Conservation (phyloP, 2,797 vertebrate species). For the Kryptolebias ocellatus region DNA sequence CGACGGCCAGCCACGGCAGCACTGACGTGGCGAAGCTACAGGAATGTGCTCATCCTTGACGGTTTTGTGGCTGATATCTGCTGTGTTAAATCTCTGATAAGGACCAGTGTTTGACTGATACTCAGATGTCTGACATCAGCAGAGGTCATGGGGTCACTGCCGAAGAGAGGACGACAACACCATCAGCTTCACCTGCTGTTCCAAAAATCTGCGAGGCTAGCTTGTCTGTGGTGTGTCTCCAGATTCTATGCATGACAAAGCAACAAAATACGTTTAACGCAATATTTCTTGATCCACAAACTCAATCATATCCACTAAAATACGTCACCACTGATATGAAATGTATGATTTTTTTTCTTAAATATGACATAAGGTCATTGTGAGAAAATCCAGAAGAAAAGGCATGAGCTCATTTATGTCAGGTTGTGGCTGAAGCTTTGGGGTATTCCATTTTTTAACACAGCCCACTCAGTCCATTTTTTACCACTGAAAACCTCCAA, state of each 20-base stretch:
- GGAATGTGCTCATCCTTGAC: slow-evolving; percentile 69
- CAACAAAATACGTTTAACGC: slow-evolving; percentile 2
- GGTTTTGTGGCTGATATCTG: slow-evolving; percentile 18
- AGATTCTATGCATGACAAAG: slow-evolving; percentile 60
- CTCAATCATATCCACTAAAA: neutral
- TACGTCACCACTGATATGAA: neutral
- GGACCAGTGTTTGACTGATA: slow-evolving; percentile 38
- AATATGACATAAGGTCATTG: slow-evolving; percentile 31
- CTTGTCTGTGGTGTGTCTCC: slow-evolving; percentile 19
- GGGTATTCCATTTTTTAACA: slow-evolving; percentile 10
- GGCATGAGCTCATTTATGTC: slow-evolving; percentile 17
- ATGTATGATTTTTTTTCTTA: slow-evolving; percentile 5
- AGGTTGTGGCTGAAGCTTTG: slow-evolving; percentile 14
- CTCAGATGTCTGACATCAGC: slow-evolving; percentile 35
- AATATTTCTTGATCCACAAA: neutral
- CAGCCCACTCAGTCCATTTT: slow-evolving; percentile 22
- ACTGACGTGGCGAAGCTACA: slow-evolving; percentile 62
- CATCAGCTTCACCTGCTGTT: slow-evolving; percentile 17
- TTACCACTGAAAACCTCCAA: neutral
- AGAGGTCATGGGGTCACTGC: slow-evolving; percentile 53
- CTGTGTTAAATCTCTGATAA: slow-evolving; percentile 36
- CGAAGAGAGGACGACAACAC: slow-evolving; percentile 5
- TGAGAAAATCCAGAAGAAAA: neutral
- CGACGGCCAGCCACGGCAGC: slow-evolving; percentile 69
- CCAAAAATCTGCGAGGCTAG: slow-evolving; percentile 12